Evolutionary conservation across 2,888 invertebrate genomes (phyloP).

Genomic region (Drosophila paranaensis): DNA sequence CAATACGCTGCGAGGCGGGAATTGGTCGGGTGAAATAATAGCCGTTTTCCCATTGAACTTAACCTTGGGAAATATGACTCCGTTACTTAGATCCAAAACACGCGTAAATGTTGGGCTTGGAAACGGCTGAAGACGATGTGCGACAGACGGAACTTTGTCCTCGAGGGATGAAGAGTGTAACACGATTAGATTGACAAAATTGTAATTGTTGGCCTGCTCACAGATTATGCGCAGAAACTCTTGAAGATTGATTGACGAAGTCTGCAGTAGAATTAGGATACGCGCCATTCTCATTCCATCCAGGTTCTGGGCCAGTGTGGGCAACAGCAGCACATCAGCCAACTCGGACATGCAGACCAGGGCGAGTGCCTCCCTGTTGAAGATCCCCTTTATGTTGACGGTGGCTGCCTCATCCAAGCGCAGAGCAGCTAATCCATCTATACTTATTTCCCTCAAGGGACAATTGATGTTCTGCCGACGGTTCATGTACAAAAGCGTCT

Average conservation of each 20-base stretch:
- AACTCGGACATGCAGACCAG: background rate
- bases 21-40: background rate
- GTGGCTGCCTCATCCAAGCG: background rate
- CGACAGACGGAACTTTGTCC: background rate
- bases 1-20: slow-evolving; percentile 6
- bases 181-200: slow-evolving; percentile 25
- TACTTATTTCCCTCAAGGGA: background rate
- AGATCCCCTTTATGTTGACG: background rate
- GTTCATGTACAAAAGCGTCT: background rate
- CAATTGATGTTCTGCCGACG: background rate
- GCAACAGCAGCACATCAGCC: background rate
- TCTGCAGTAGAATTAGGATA: background rate
- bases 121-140: slow-evolving; percentile 32
- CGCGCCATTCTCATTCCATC: background rate
- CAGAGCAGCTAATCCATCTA: background rate
- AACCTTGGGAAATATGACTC: background rate
- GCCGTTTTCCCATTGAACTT: slow-evolving; percentile 20
- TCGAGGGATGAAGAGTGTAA: background rate
- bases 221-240: background rate
- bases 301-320: background rate
- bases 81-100: background rate
- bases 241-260: background rate
- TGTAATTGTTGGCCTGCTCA: background rate
- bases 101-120: slow-evolving; percentile 8
- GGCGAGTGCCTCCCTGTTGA: background rate